Evolutionary conservation across 2,888 invertebrate species (phyloP).

Genomic region (Lymantria dispar): DNA sequence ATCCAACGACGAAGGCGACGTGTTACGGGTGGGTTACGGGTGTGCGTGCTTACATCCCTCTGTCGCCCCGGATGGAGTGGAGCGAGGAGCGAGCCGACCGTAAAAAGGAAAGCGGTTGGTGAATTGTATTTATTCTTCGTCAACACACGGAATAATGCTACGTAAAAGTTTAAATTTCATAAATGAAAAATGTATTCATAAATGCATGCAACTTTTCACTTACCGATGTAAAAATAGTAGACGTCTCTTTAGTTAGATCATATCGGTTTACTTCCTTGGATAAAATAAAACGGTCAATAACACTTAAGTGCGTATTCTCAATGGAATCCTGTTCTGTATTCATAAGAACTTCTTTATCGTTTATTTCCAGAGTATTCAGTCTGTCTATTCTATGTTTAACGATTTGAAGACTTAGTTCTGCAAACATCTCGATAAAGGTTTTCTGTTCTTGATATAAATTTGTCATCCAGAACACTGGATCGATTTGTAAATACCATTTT

Average conservation of each 20-base stretch:
- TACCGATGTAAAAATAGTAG: slow-evolving; percentile 69
- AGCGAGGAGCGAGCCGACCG: too few relatives aligned
- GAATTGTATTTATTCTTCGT: too few relatives aligned
- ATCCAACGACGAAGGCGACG: too few relatives aligned
- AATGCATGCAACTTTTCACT: slow-evolving; percentile 20
- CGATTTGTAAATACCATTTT: slow-evolving; percentile 66
- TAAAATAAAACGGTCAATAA: slow-evolving; percentile 63
- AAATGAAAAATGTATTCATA: too few relatives aligned
- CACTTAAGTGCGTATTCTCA: slow-evolving; percentile 52
- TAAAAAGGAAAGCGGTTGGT: too few relatives aligned
- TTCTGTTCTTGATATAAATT: slow-evolving; percentile 28
- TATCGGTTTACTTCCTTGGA: slow-evolving; percentile 46
- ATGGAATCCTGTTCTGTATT: slow-evolving; percentile 42
- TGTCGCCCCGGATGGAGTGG: too few relatives aligned
- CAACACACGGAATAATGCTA: too few relatives aligned
- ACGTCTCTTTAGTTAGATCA: slow-evolving; percentile 54
- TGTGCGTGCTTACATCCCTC: too few relatives aligned
- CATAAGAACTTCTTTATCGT: slow-evolving; percentile 32
- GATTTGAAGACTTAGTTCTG: slow-evolving; percentile 38
- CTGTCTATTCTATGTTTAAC: slow-evolving; percentile 37
- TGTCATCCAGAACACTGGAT: slow-evolving; percentile 55
- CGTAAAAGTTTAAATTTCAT: too few relatives aligned
- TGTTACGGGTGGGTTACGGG: too few relatives aligned
- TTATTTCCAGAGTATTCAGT: slow-evolving; percentile 35
- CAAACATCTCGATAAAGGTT: slow-evolving; percentile 27